Evolutionary conservation across 2,888 invertebrate genomes (phyloP).

Genomic region (Meganola albula): DNA sequence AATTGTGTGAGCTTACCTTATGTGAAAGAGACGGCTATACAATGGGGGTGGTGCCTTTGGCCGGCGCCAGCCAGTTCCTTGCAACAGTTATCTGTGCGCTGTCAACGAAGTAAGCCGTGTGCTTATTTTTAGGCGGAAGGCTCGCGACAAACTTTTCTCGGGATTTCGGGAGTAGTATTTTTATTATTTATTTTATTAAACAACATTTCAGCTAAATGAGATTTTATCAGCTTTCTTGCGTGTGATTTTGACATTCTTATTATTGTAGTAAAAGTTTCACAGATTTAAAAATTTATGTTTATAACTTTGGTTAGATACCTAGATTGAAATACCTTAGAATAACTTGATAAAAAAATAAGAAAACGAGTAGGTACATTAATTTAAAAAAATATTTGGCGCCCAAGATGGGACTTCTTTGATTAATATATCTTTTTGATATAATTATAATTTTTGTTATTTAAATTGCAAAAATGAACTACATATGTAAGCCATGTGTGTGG

Average conservation of each 20-base stretch:
- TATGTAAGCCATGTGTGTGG: conserved; percentile 35
- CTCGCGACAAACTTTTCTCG: conserved; percentile 68
- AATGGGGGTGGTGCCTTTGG: conserved; percentile 52
- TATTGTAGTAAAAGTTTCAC: too few relatives aligned
- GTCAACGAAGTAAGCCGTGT: conserved; percentile 42
- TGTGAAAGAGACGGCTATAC: conserved; percentile 51
- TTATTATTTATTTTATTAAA: too few relatives aligned
- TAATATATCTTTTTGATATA: too few relatives aligned
- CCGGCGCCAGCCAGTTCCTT: conserved; percentile 41
- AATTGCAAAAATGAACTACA: conserved; percentile 30
- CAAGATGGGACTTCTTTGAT: conserved; percentile 36
- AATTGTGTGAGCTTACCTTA: conserved; percentile 38
- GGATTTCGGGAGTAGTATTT: conserved; percentile 56
- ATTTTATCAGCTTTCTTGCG: conserved; percentile 67
- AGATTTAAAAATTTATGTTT: too few relatives aligned
- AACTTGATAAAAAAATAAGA: too few relatives aligned
- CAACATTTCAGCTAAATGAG: conserved; percentile 44
- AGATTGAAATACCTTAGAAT: too few relatives aligned
- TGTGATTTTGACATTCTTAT: too few relatives aligned
- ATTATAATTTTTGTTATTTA: too few relatives aligned
- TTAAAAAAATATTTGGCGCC: conserved; percentile 31
- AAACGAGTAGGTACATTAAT: too few relatives aligned
- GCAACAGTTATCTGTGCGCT: conserved; percentile 54
- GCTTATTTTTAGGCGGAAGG: conserved; percentile 21
- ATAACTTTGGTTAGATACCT: too few relatives aligned